phyloP scores from a whole-genome alignment of 2,888 invertebrate genomes.

The Liodrosophila aerea region DNA sequence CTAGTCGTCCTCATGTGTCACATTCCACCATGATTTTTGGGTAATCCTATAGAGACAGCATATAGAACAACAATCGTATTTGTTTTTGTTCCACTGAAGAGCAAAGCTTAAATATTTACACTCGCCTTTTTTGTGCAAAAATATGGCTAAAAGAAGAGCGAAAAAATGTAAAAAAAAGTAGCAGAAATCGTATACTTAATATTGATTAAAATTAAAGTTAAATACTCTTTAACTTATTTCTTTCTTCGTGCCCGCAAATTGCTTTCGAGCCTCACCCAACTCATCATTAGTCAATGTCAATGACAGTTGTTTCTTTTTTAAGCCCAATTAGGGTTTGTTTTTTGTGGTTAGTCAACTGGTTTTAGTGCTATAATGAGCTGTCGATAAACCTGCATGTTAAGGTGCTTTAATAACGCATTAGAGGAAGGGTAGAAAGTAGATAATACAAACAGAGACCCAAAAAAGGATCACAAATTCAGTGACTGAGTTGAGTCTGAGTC shows the following conservation, averaged over 20 bases:
- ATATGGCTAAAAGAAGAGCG: no score
- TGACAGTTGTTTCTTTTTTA: slow-evolving; percentile 16
- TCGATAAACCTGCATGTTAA: slow-evolving; percentile 16
- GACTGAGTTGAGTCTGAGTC: not conserved
- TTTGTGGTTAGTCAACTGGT: not conserved
- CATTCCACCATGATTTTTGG: slow-evolving; percentile 14
- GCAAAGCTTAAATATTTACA: not conserved
- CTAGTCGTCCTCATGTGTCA: not conserved
- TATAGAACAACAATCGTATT: not conserved
- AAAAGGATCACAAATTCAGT: not conserved
- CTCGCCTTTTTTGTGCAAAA: no score
- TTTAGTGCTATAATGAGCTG: slow-evolving; percentile 10
- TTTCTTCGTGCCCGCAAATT: no score
- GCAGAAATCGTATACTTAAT: no score
- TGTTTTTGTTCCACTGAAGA: no score
- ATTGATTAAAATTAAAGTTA: no score
- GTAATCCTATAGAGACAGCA: not conserved
- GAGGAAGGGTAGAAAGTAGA: slow-evolving; percentile 11
- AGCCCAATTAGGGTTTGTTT: slow-evolving; percentile 15
- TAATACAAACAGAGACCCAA: slow-evolving; percentile 8
- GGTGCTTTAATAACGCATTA: slow-evolving; percentile 9
- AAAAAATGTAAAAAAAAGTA: no score
- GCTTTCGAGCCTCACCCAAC: not conserved
- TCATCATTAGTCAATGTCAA: slow-evolving; percentile 25
- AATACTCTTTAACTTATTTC: no score